Conservation (phyloP, 2,888 invertebrate species). For the Cheilosia urbana region DNA sequence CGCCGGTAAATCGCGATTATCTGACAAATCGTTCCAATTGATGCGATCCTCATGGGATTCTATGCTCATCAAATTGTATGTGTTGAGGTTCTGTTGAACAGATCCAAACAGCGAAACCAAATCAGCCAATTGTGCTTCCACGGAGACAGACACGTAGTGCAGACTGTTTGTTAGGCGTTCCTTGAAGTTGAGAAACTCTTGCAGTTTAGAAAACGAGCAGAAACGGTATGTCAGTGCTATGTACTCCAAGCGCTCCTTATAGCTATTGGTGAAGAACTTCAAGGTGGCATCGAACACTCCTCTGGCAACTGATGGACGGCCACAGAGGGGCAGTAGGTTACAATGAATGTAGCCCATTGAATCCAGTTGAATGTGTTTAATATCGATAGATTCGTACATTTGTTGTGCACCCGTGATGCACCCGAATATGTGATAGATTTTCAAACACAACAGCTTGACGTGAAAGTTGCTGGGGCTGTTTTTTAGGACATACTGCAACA, state of each 20-base stretch:
- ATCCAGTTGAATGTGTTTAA: conserved; percentile 97
- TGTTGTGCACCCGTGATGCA: conserved; percentile 90
- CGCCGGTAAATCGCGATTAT: conserved; percentile 91
- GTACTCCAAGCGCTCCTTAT: conserved; percentile 96
- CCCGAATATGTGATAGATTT: conserved; percentile 91
- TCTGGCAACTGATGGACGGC: conserved; percentile 88
- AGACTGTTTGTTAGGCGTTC: conserved; percentile 92
- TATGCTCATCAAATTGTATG: conserved; percentile 86
- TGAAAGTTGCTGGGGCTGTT: conserved; percentile 95
- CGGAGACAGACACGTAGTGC: conserved; percentile 88
- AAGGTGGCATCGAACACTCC: conserved; percentile 90
- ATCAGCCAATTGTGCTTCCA: conserved; percentile 89
- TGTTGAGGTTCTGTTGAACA: conserved; percentile 84
- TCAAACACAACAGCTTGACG: conserved; percentile 92
- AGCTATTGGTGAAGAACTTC: conserved; percentile 94
- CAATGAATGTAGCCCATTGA: conserved; percentile 94
- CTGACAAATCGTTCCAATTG: conserved; percentile 86
- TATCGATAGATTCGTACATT: conserved; percentile 91
- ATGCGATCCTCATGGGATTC: conserved; percentile 86
- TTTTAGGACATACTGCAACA: conserved; percentile 89
- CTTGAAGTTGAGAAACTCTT: conserved; percentile 94
- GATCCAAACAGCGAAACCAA: conserved; percentile 85
- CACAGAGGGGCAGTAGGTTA: conserved; percentile 89
- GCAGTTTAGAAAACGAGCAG: conserved; percentile 96
- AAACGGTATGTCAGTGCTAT: conserved; percentile 96